Base-by-base conservation (phyloP, 2,888 invertebrate genomes). In the Neuroscelio doddi region DNA sequence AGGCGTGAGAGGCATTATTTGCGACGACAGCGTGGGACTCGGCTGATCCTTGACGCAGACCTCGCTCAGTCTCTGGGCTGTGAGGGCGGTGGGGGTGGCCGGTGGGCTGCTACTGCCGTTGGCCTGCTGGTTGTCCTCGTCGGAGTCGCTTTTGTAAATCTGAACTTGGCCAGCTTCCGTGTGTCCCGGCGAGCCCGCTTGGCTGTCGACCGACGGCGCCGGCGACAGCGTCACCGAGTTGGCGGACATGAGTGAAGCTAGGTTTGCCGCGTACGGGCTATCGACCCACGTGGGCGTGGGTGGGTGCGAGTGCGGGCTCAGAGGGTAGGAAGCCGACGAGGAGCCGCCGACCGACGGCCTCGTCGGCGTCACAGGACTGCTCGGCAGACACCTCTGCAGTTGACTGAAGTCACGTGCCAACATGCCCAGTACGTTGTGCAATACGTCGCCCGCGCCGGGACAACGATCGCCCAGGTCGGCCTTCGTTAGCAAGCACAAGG, bases 341-440 rank as follows among this genome's bases (percentile, higher is more conserved):
- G 87, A 89, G n/a, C 45, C 62, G 0, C 55, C 46, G 1, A 63
- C 21, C 15, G 93, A 89, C 29, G 93, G 91, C 55, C 84, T 72
- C 59, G 94, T 93, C 1, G 93, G 94, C 10, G 93, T 94, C 45
- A 93, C 92, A 30, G 93, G 94, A 80, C 89, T 91, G 69, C 91
- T 93, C 29, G 93, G 94, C 70, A 93, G 88, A 81, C 92, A 91
- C 86, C 91, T 89, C 73, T 93, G 92, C 78, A 94, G 85, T 80
- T 92, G 88, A 76, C 91, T 91, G 65, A 93, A 91, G 81, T 95
- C 93, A 32, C 93, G 90, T 51, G 94, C 91, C 63, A 96, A 86
- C 88, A 96, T 92, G 83, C 94, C 93, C 39, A 97, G 88, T 26
- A 96, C 95, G 86, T 97, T 97, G 87, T 95, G 96, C 65, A 97